Conservation (phyloP, 2,113 vertebrate genomes). For the Mustela lutreola region DNA sequence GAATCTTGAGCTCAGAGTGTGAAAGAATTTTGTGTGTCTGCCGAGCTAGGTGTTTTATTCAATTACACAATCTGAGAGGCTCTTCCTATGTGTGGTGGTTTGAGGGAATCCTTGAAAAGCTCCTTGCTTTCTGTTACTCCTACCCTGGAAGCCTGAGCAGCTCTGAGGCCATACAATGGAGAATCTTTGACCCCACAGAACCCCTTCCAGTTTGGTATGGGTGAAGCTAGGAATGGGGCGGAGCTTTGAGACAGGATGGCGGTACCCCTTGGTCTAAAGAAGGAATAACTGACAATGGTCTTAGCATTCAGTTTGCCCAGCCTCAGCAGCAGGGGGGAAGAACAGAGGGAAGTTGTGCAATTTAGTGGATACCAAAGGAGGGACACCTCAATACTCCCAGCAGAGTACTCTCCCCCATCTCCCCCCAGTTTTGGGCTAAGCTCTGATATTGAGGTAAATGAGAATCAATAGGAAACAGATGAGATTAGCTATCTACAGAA, state of each 20-base stretch:
- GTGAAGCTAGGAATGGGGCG: background rate
- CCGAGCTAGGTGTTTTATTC: background rate
- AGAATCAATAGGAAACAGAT: constrained; percentile 26
- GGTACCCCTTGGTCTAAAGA: background rate
- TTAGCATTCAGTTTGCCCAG: background rate
- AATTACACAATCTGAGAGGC: background rate
- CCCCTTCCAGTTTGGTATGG: background rate
- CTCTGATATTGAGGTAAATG: constrained; percentile 6
- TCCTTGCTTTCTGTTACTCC: background rate
- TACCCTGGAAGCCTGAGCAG: background rate
- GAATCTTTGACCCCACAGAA: background rate
- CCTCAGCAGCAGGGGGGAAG: background rate
- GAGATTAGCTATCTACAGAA: background rate
- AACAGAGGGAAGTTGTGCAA: constrained; percentile 17
- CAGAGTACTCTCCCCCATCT: background rate
- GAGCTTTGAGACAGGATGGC: background rate
- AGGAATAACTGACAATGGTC: background rate
- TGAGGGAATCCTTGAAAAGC: constrained; percentile 48
- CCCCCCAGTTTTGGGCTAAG: background rate
- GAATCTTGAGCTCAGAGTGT: background rate
- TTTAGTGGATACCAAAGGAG: background rate
- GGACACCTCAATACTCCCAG: background rate
- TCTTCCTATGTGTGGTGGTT: background rate
- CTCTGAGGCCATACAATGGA: background rate
- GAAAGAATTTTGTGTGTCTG: constrained; percentile 13